These are phyloP conservation scores for Belonocnema kinseyi DNA, from an alignment of 1,140 invertebrate species.

Conservation along the genomic window DNA sequence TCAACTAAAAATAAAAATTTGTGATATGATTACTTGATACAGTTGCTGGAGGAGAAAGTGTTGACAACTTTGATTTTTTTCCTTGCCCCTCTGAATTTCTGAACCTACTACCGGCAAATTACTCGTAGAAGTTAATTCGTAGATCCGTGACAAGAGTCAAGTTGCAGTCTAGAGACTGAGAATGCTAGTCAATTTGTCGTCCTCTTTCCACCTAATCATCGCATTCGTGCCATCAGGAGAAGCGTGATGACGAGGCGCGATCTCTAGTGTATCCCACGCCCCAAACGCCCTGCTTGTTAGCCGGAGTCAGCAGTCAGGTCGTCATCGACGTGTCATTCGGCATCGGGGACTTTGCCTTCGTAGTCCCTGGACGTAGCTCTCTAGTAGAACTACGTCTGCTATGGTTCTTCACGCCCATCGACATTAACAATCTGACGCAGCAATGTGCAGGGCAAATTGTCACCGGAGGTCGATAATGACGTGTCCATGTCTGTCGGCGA, in stretches of 20 bases:
- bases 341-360: slow-evolving; percentile 55
- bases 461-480: slow-evolving; percentile 55
- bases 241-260: slow-evolving; percentile 74
- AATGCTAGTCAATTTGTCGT: slow-evolving; percentile 43
- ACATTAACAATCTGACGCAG: slow-evolving; percentile 70
- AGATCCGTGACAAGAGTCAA: slow-evolving; percentile 53
- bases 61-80: too few relatives aligned
- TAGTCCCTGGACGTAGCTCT: slow-evolving; percentile 41
- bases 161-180: slow-evolving; percentile 68
- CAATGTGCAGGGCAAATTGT: slow-evolving; percentile 66
- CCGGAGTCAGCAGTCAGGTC: slow-evolving; percentile 74
- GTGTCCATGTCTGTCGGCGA: slow-evolving; percentile 19
- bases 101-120: too few relatives aligned
- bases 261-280: slow-evolving; percentile 70
- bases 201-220: slow-evolving; percentile 40
- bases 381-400: slow-evolving; percentile 58
- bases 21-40: too few relatives aligned
- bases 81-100: too few relatives aligned
- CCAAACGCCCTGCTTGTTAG: slow-evolving; percentile 75
- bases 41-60: too few relatives aligned
- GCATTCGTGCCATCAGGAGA: slow-evolving; percentile 44
- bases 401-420: slow-evolving; percentile 60
- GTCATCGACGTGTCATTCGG: slow-evolving; percentile 76
- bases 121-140: background rate
- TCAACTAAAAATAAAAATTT: too few relatives aligned